Evolutionary conservation across 2,888 invertebrate genomes (phyloP).

Genomic region (Spilosoma lubricipeda): DNA sequence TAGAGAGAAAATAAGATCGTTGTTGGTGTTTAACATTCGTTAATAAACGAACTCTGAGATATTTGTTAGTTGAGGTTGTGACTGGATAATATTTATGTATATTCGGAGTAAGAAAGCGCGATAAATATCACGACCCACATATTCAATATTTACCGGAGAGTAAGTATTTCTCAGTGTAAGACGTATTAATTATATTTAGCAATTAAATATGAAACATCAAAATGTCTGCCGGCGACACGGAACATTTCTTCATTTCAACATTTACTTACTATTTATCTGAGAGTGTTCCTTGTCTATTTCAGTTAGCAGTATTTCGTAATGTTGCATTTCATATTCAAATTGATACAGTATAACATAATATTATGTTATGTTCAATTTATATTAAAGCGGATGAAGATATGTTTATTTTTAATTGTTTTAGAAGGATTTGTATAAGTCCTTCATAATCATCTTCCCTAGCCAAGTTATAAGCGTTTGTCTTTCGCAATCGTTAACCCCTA

Average conservation of each 20-base stretch:
- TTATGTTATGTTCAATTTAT: constrained; percentile 25
- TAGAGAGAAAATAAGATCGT: neutral
- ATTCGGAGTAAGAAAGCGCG: constrained; percentile 31
- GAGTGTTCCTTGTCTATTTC: constrained; percentile 72
- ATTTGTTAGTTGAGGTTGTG: neutral
- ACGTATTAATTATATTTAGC: constrained; percentile 82
- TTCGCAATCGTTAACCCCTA: too few species aligned
- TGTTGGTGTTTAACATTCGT: neutral
- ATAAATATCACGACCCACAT: constrained; percentile 52
- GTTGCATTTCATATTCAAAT: constrained; percentile 41
- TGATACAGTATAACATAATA: constrained; percentile 35
- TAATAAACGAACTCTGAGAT: neutral
- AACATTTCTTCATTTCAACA: constrained; percentile 75
- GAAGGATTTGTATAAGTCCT: neutral
- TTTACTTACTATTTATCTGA: constrained; percentile 69
- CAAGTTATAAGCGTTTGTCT: too few species aligned
- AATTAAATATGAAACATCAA: constrained; percentile 79
- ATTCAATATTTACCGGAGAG: constrained; percentile 65
- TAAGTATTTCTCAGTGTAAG: constrained; percentile 63
- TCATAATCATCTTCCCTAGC: too few species aligned
- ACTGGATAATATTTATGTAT: constrained; percentile 1
- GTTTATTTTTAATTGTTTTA: constrained; percentile 5
- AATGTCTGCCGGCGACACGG: constrained; percentile 78
- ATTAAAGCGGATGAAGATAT: constrained; percentile 4
- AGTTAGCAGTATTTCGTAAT: constrained; percentile 60